Evolutionary conservation across 2,888 invertebrate species (phyloP).

Genomic region (Ichneumon xanthorius): DNA sequence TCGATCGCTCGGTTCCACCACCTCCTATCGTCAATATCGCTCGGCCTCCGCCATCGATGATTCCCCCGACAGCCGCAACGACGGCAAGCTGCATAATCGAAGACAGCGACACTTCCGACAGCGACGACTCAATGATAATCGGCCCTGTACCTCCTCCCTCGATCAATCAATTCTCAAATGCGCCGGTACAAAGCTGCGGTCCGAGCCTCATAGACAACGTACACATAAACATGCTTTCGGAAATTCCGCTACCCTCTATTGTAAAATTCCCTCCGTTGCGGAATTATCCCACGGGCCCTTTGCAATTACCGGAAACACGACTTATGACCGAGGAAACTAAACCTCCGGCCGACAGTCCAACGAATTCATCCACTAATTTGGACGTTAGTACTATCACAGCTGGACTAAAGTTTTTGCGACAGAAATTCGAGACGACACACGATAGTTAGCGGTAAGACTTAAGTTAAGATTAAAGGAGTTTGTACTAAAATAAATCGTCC

Average conservation of each 20-base stretch:
- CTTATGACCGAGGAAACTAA: background rate
- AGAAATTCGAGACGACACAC: conserved; percentile 77
- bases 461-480: conserved; percentile 20
- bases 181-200: conserved; percentile 35
- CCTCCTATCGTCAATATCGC: conserved; percentile 54
- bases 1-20: conserved; percentile 43
- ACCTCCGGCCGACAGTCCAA: conserved; percentile 20
- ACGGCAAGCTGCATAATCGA: background rate
- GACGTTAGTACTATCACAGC: conserved; percentile 76
- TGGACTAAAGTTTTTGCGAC: conserved; percentile 79
- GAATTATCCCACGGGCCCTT: conserved; percentile 2
- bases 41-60: conserved; percentile 45
- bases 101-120: conserved; percentile 56
- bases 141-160: conserved; percentile 73
- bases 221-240: conserved; percentile 52
- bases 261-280: conserved; percentile 44
- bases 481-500: conserved; percentile 29
- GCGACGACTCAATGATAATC: conserved; percentile 71
- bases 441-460: conserved; percentile 59
- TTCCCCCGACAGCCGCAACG: background rate
- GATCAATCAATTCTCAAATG: conserved; percentile 51
- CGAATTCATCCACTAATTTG: conserved; percentile 61
- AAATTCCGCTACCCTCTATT: conserved; percentile 63
- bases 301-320: background rate
- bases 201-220: conserved; percentile 61